Base-by-base conservation (phyloP, 2,113 vertebrate species). In the Monarcha castaneiventris region DNA sequence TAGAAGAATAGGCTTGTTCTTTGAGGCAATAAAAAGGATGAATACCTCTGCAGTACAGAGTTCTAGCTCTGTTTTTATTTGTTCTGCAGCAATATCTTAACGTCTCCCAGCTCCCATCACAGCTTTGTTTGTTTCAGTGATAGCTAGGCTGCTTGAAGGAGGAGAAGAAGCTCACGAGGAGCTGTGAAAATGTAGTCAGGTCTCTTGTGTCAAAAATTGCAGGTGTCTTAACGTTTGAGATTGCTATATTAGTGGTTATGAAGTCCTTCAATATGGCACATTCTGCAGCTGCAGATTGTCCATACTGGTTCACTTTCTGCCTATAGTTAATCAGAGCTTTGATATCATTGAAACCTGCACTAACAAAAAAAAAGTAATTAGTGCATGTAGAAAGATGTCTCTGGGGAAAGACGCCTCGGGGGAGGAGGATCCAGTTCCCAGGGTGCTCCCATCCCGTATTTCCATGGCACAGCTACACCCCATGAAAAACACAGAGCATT, bases 51-150 rank as follows among this genome's bases (percentile, higher is more conserved):
- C 51, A 73, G 58, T 73, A 93, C 0, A 2, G 54, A 89, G 41
- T 92, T 86, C 54, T 84, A 84, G 35, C 62, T 81, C 69, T 89
- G 66, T 89, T 95, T 94, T 94, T 7, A 89, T 84, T 93, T 96
- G 49, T 61, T 90, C 68, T 90, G 73, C 56, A 49, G 76, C 72
- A 92, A 75, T 72, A 90, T 52, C 73, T 90, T 20, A 2, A 81
- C 37, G 1, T 87, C 49, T 75, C 76, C 16, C 41, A 44, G 56
- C 64, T 95, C 83, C 25, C 52, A 90, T 75, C 44, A 54, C 37
- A 43, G 73, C 64, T 92, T 84, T 61, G 9, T 89, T 84, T 87
- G 52, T 75, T 52, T 66, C 13, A 11, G 33, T 7, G 32, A 37
- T 17, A 86, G 41, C 13, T 30, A 51, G 39, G 33, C 39, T 68